Evolutionary conservation across 37 sponge, comb jelly and placozoan genomes (phyloP).

Genomic region (Eunapius fragilis): DNA sequence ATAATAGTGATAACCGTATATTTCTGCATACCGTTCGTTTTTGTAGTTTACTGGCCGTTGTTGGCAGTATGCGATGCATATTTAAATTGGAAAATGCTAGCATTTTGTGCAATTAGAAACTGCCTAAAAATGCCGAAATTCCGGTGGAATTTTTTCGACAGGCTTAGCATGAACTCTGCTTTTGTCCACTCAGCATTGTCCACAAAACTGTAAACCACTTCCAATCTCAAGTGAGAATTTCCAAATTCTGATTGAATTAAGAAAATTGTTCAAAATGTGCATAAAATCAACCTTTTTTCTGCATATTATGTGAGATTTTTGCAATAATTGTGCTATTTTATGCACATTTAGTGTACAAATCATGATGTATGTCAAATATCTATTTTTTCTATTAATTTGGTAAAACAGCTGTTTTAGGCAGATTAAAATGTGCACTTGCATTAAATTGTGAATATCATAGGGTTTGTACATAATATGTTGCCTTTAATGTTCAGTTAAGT

Average conservation of each 20-base stretch:
- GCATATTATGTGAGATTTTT: background rate
- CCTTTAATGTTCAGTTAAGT: background rate
- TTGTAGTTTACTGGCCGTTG: too few species aligned
- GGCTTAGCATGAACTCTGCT: too few species aligned
- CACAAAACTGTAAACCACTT: too few species aligned
- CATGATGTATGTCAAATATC: background rate
- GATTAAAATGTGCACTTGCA: background rate
- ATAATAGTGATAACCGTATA: too few species aligned
- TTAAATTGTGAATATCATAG: background rate
- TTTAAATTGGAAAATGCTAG: too few species aligned
- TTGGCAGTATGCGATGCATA: too few species aligned
- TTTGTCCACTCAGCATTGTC: too few species aligned
- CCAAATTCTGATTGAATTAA: background rate
- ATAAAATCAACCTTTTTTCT: background rate
- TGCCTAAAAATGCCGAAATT: too few species aligned
- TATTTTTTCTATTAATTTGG: background rate
- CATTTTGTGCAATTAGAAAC: too few species aligned
- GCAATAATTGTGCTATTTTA: background rate
- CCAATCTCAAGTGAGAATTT: background rate
- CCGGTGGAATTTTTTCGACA: too few species aligned
- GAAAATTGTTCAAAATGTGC: background rate
- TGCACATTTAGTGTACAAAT: background rate
- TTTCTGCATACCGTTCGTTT: too few species aligned
- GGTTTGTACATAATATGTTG: background rate
- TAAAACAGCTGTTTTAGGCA: background rate